These are phyloP conservation scores for Pteronura brasiliensis DNA, from an alignment of 2,113 vertebrate genomes.

Conservation along the genomic window DNA sequence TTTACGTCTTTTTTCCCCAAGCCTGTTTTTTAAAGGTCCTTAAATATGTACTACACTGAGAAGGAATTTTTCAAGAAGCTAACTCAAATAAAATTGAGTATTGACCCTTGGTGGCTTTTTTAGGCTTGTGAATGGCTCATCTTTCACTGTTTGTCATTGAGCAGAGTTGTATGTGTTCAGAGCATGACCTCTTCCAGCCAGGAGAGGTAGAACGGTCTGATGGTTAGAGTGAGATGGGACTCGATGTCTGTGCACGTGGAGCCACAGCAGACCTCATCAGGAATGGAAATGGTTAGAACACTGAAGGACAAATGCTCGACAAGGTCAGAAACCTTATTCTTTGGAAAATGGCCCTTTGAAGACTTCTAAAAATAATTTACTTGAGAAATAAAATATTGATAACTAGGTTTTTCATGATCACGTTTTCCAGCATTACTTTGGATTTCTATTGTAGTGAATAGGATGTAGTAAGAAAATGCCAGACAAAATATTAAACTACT, in stretches of 20 bases:
- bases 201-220: background rate
- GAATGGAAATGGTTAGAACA: background rate
- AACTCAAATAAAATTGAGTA: background rate
- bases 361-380: conserved; percentile 1
- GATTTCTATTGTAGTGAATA: background rate
- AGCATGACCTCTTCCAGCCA: background rate
- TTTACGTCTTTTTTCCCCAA: background rate
- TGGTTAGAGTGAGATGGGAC: background rate
- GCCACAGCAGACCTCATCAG: background rate
- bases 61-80: background rate
- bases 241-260: fast-evolving
- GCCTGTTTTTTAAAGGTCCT: background rate
- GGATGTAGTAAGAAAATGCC: background rate
- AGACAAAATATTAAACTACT: background rate
- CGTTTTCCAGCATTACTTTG: background rate
- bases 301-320: background rate
- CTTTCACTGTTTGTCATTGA: background rate
- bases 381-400: background rate
- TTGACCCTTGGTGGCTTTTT: background rate
- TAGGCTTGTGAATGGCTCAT: background rate
- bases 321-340: background rate
- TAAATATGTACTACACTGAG: background rate
- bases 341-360: background rate
- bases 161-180: background rate
- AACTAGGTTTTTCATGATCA: background rate